Conservation (phyloP, 1,140 invertebrate genomes). For the Drosophila quadrilineata region DNA sequence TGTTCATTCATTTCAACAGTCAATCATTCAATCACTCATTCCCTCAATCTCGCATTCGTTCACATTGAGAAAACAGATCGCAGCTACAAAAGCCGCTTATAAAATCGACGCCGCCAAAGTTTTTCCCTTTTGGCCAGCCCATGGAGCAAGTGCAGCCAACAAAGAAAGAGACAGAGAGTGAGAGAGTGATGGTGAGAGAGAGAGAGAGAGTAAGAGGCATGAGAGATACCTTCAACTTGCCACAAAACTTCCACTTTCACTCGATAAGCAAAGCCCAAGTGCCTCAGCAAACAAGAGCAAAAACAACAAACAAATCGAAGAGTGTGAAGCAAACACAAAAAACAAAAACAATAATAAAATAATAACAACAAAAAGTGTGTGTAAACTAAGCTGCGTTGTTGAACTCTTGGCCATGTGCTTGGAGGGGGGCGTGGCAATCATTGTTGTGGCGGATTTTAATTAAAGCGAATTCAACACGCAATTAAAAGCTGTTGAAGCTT, state of each 20-base stretch:
- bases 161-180: constrained; percentile 9
- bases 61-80: no score
- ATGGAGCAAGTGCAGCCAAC: neutral
- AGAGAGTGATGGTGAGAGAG: constrained; percentile 29
- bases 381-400: constrained; percentile 57
- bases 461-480: constrained; percentile 73
- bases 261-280: constrained; percentile 51
- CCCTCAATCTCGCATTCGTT: constrained; percentile 19
- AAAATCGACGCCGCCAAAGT: constrained; percentile 54
- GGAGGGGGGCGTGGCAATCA: neutral
- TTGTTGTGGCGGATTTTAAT: constrained; percentile 61
- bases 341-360: constrained; percentile 3
- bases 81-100: constrained; percentile 48
- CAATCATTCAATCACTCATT: constrained; percentile 15
- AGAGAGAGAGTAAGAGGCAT: constrained; percentile 34
- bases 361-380: constrained; percentile 12
- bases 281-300: constrained; percentile 35
- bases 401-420: constrained; percentile 30
- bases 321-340: constrained; percentile 24
- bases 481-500: constrained; percentile 53
- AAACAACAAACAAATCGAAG: constrained; percentile 37
- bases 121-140: constrained; percentile 16
- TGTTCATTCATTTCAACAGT: constrained; percentile 39
- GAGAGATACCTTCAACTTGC: constrained; percentile 51
- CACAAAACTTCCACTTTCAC: constrained; percentile 67